phyloP scores from a whole-genome alignment of 2,797 vertebrate species.

The Brachyalestes nurse region DNA sequence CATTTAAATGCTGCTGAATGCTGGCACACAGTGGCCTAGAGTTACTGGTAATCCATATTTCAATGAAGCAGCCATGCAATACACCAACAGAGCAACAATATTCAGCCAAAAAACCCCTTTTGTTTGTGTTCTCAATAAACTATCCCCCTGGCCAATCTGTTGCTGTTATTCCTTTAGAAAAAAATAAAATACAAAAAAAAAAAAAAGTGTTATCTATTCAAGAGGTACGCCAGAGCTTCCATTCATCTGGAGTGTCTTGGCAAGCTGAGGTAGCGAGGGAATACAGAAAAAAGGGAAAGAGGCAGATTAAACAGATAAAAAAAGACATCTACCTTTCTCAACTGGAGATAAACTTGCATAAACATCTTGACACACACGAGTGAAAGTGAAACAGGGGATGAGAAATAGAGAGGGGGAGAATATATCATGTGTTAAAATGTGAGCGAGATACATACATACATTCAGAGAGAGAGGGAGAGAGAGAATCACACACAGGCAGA shows the following conservation, averaged over 20 bases:
- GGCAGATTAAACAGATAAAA: slow-evolving; percentile 42
- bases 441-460: slow-evolving; percentile 22
- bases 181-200: not conserved
- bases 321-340: slow-evolving; percentile 32
- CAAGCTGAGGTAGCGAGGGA: slow-evolving; percentile 21
- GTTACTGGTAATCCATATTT: not conserved
- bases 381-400: slow-evolving; percentile 10
- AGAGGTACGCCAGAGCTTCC: slow-evolving; percentile 25
- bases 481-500: slow-evolving; percentile 1
- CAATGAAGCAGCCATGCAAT: not conserved
- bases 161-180: slow-evolving; percentile 23
- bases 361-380: slow-evolving; percentile 39
- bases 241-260: slow-evolving; percentile 52
- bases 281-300: slow-evolving; percentile 14
- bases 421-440: not conserved
- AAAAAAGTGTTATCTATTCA: slow-evolving; percentile 29
- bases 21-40: not conserved
- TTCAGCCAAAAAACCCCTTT: not conserved
- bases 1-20: no score
- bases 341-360: slow-evolving; percentile 46
- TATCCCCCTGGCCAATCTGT: not conserved
- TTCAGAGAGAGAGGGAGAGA: slow-evolving; percentile 2
- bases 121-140: slow-evolving; percentile 2
- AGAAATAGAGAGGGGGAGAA: slow-evolving; percentile 6
- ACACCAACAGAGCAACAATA: not conserved